phyloP scores from a whole-genome alignment of 92 coral and sea anemone species.

The Virgularia gustaviana region DNA sequence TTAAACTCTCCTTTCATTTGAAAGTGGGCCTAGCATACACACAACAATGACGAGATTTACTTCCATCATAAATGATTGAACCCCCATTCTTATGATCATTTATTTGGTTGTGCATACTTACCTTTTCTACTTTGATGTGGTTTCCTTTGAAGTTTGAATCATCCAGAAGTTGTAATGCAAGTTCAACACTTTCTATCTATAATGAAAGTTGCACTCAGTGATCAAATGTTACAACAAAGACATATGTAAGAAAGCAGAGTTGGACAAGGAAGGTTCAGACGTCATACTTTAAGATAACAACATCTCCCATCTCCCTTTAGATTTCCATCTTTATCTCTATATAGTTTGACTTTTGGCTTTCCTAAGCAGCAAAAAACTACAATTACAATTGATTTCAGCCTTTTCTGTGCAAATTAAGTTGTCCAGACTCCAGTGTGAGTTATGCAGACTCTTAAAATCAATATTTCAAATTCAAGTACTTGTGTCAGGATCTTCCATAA shows the following conservation, averaged over 20 bases:
- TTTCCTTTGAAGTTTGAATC: slow-evolving; percentile 71
- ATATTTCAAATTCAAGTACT: slow-evolving; percentile 62
- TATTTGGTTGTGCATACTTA: slow-evolving; percentile 10
- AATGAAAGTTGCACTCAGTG: neutral
- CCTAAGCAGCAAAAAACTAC: slow-evolving; percentile 37
- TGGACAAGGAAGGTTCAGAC: too few species aligned
- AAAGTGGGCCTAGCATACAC: slow-evolving; percentile 70
- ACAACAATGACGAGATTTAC: neutral
- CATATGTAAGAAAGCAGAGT: neutral
- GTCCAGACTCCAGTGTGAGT: too few species aligned
- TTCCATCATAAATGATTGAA: too few species aligned
- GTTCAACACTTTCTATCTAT: slow-evolving; percentile 90
- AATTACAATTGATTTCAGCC: neutral
- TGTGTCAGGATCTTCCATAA: slow-evolving; percentile 89
- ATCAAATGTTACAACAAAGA: neutral
- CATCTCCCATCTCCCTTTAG: slow-evolving; percentile 91
- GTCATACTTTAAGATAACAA: slow-evolving; percentile 77
- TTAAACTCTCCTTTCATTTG: slow-evolving; percentile 82
- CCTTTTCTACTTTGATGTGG: slow-evolving; percentile 85
- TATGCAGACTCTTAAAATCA: too few species aligned
- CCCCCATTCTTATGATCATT: neutral
- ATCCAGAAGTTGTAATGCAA: slow-evolving; percentile 81
- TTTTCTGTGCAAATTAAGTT: neutral
- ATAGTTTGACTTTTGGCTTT: slow-evolving; percentile 79
- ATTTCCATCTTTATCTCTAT: slow-evolving; percentile 70